Conservation (phyloP, 2,113 vertebrate genomes). For the Heloderma charlesbogerti region DNA sequence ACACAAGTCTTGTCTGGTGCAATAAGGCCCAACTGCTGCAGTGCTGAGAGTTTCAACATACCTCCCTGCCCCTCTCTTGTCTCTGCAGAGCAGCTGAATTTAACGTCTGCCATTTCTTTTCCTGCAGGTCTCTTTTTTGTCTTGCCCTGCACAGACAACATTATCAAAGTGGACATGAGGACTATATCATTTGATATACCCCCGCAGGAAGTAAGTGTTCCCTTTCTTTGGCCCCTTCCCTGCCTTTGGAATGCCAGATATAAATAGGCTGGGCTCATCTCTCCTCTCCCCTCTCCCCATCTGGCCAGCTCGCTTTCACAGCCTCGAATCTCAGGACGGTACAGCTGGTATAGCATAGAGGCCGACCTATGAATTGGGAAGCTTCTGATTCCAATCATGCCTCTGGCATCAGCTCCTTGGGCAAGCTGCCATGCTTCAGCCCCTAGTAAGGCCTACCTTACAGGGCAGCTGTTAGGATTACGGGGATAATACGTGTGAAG, state of each 20-base stretch:
- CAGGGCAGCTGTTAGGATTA: neutral
- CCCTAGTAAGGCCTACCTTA: neutral
- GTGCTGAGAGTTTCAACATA: too few relatives aligned
- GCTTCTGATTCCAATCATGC: fast-evolving
- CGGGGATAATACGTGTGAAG: neutral
- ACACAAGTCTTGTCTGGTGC: too few relatives aligned
- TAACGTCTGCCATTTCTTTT: neutral
- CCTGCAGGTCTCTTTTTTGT: constrained; percentile 93
- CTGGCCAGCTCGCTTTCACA: neutral
- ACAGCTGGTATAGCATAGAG: neutral
- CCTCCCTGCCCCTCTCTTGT: neutral
- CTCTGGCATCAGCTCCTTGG: neutral
- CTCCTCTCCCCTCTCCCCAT: neutral
- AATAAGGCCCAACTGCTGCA: too few relatives aligned
- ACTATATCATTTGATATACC: constrained; percentile 97
- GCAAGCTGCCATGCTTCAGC: neutral
- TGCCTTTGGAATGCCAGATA: neutral
- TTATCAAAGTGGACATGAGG: constrained; percentile 98
- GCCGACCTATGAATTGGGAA: neutral
- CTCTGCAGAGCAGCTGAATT: neutral
- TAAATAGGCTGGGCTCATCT: neutral
- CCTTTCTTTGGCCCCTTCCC: neutral
- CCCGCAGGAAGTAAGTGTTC: constrained; percentile 89
- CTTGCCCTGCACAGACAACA: constrained; percentile 95
- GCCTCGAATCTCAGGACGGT: neutral